These are phyloP conservation scores for Thymelicus lineola DNA, from an alignment of 2,888 invertebrate genomes.

Conservation along the genomic window DNA sequence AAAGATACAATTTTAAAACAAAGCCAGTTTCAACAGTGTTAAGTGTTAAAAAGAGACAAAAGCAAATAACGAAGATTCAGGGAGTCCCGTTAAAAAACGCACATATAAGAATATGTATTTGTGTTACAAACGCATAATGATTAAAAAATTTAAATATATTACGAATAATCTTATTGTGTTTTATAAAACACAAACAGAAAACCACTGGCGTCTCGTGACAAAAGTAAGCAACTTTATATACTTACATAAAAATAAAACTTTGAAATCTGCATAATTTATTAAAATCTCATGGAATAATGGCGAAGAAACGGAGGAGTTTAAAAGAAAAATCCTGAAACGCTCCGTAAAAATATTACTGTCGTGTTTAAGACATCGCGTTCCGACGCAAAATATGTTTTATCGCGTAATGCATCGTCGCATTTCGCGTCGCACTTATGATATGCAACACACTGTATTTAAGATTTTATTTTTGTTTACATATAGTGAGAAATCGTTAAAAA, in stretches of 20 bases:
- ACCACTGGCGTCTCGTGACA: constrained; percentile 10
- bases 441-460: constrained; percentile 34
- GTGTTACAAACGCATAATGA: too few relatives aligned
- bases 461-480: constrained; percentile 3
- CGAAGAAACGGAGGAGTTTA: constrained; percentile 30
- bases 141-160: not conserved
- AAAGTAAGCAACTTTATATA: constrained; percentile 18
- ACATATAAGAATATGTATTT: too few relatives aligned
- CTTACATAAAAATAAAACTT: constrained; percentile 23
- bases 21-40: constrained; percentile 44
- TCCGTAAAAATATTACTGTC: constrained; percentile 38
- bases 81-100: constrained; percentile 2
- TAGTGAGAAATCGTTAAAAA: not conserved
- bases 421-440: constrained; percentile 33
- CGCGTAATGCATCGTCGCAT: constrained; percentile 38
- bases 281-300: constrained; percentile 36
- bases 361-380: constrained; percentile 38
- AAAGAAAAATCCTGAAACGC: constrained; percentile 36
- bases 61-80: constrained; percentile 38
- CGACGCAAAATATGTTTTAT: constrained; percentile 38
- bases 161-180: not conserved
- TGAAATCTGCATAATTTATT: constrained; percentile 33
- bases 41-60: constrained; percentile 50
- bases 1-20: constrained; percentile 55
- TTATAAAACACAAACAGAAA: constrained; percentile 6